Conservation (phyloP, 1,140 invertebrate species). For the Lasioglossum baleicum region DNA sequence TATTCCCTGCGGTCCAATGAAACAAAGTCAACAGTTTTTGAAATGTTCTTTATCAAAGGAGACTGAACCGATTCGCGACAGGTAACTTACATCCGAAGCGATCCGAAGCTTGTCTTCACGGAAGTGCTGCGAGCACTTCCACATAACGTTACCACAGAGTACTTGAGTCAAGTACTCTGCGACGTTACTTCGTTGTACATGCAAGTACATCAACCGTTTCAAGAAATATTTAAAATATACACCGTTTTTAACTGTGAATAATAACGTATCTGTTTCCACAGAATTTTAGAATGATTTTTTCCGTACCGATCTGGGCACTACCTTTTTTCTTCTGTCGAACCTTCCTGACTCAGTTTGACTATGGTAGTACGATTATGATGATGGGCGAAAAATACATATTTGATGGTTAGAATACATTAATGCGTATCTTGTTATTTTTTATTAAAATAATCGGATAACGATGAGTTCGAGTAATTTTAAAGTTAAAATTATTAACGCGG, state of each 20-base stretch:
- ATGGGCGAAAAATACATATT: conserved; percentile 26
- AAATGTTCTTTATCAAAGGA: not conserved
- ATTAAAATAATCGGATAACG: conserved; percentile 19
- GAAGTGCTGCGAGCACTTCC: conserved; percentile 41
- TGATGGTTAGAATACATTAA: conserved; percentile 31
- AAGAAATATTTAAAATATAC: not conserved
- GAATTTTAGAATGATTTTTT: not conserved
- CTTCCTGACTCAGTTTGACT: conserved; percentile 29
- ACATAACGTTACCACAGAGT: not conserved
- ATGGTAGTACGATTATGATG: conserved; percentile 18
- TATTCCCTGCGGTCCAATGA: conserved; percentile 21
- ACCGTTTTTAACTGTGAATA: not conserved
- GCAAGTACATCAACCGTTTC: not conserved
- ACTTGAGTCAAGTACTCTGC: no score
- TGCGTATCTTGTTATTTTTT: conserved; percentile 19
- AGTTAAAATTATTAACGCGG: conserved; percentile 61
- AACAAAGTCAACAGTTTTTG: not conserved
- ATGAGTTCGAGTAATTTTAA: conserved; percentile 58
- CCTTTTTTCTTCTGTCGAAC: not conserved
- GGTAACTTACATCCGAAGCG: conserved; percentile 24
- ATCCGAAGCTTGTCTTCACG: conserved; percentile 50
- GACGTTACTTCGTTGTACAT: not conserved
- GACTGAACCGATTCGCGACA: conserved; percentile 4
- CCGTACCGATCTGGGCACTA: not conserved
- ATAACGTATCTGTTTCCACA: not conserved